Conservation (phyloP, 2,888 invertebrate species). For the Oasisia sp. region DNA sequence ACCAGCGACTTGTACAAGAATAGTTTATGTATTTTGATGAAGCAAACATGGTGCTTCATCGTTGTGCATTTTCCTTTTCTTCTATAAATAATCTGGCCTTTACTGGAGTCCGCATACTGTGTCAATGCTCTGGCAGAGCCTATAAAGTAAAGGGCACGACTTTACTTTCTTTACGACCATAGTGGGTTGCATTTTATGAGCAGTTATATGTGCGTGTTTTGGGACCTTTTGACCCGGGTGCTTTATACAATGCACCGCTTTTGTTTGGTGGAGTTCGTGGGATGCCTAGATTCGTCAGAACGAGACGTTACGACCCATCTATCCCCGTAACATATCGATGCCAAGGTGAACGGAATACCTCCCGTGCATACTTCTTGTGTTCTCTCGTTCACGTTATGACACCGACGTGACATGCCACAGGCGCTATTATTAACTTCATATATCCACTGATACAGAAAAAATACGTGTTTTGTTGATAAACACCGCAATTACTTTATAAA, state of each 20-base stretch:
- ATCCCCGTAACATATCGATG: neutral
- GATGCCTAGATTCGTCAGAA: neutral
- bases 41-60: neutral
- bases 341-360: neutral
- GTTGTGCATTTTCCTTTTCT: neutral
- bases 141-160: neutral
- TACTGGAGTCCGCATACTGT: neutral
- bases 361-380: neutral
- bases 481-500: neutral
- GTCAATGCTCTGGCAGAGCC: neutral
- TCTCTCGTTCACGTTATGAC: neutral
- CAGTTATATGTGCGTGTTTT: neutral
- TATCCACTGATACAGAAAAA: neutral
- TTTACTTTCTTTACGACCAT: neutral
- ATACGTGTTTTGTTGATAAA: neutral
- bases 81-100: neutral
- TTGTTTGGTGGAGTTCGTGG: neutral
- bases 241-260: neutral
- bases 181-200: neutral
- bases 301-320: neutral
- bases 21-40: neutral
- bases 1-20: neutral
- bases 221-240: neutral
- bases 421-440: neutral
- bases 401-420: neutral